Conservation (phyloP, 2,113 vertebrate species). For the Halcyon senegalensis region DNA sequence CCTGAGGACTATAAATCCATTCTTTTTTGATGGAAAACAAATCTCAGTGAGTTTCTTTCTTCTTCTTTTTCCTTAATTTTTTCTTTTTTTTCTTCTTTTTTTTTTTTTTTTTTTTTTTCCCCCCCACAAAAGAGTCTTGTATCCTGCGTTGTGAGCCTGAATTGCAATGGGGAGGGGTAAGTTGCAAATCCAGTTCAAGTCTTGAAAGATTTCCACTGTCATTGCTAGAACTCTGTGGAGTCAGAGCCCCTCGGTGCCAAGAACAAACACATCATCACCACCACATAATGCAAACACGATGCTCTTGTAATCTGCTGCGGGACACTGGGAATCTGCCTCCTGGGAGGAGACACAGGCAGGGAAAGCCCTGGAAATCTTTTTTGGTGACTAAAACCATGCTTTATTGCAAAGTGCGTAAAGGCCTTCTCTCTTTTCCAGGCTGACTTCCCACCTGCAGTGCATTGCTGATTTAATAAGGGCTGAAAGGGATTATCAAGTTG, state of each 20-base stretch:
- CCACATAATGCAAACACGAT: slow-evolving; percentile 40
- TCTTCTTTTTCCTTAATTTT: background rate
- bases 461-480: slow-evolving; percentile 74
- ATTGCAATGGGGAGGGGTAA: background rate
- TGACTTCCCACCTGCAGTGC: slow-evolving; percentile 71
- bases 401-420: background rate
- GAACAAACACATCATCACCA: slow-evolving; percentile 54
- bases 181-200: slow-evolving; percentile 33
- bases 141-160: background rate
- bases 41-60: background rate
- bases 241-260: slow-evolving; percentile 47
- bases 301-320: slow-evolving; percentile 13
- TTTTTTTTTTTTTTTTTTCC: background rate
- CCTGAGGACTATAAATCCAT: slow-evolving; percentile 51
- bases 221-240: background rate
- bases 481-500: slow-evolving; percentile 78
- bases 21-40: slow-evolving; percentile 54
- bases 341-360: background rate
- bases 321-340: slow-evolving; percentile 47
- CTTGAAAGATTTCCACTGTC: slow-evolving; percentile 64
- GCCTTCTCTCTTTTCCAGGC: slow-evolving; percentile 29
- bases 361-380: slow-evolving; percentile 49
- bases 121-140: slow-evolving; percentile 32
- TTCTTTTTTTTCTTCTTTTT: background rate
- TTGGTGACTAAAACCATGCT: slow-evolving; percentile 30